These are phyloP conservation scores for Anthopleura xanthogrammica DNA, from an alignment of 92 coral and sea anemone genomes.

Conservation along the genomic window DNA sequence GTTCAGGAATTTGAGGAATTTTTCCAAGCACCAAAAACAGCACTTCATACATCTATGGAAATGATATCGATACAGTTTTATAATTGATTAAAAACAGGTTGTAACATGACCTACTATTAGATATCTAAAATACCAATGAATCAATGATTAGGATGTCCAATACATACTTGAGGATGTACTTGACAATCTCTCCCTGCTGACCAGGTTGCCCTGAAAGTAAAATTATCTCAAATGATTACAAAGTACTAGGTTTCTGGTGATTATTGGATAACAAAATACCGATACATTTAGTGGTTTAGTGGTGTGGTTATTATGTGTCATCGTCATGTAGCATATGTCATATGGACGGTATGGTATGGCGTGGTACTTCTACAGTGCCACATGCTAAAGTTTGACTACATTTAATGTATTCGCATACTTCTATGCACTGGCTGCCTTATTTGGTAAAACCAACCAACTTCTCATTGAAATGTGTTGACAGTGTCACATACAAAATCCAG, in stretches of 20 bases:
- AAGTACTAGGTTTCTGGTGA: no score
- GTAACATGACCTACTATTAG: background rate
- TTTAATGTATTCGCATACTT: no score
- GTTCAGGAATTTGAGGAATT: constrained; percentile 92
- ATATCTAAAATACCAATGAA: no score
- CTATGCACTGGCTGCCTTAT: no score
- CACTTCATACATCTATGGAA: constrained; percentile 84
- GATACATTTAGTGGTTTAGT: background rate
- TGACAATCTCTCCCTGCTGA: constrained; percentile 47
- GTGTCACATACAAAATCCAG: no score
- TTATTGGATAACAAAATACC: no score
- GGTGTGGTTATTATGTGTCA: background rate
- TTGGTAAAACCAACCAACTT: no score
- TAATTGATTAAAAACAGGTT: background rate
- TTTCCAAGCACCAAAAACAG: constrained; percentile 98
- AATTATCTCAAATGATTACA: no score
- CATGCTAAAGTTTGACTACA: no score
- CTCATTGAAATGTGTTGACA: no score
- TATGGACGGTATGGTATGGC: background rate
- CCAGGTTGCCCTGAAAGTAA: constrained; percentile 50
- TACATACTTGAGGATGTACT: constrained; percentile 44
- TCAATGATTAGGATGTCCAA: no score
- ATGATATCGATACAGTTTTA: background rate
- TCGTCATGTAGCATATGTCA: background rate
- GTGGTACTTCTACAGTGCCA: background rate